Evolutionary conservation across 2,888 invertebrate genomes (phyloP).

Genomic region (Rhabditoides inermis): DNA sequence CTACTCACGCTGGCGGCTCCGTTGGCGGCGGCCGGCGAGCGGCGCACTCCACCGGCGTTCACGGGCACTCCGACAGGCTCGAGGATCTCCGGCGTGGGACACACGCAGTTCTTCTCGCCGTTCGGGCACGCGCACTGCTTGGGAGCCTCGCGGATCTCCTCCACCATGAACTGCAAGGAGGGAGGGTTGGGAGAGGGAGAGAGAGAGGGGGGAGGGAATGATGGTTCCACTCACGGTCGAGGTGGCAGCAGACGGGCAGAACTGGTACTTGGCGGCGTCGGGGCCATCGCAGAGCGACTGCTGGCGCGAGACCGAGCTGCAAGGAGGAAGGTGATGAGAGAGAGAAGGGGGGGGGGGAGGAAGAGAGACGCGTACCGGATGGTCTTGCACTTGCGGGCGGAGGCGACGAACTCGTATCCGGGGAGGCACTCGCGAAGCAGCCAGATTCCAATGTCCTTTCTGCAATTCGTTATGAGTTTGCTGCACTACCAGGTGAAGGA

Average conservation of each 20-base stretch:
- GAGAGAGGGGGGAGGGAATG: not conserved
- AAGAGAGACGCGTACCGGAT: too few species aligned
- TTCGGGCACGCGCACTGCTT: conserved; percentile 46
- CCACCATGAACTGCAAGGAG: conserved; percentile 35
- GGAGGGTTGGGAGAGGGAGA: not conserved
- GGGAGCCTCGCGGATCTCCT: conserved; percentile 43
- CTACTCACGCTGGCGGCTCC: not conserved
- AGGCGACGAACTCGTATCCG: conserved; percentile 48
- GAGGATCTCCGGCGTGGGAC: conserved; percentile 47
- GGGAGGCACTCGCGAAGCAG: conserved; percentile 45
- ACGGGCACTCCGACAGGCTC: conserved; percentile 36
- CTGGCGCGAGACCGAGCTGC: too few species aligned
- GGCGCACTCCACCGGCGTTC: conserved; percentile 24
- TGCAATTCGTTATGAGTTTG: conserved; percentile 24
- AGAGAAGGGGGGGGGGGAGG: too few species aligned
- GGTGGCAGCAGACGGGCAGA: conserved; percentile 32
- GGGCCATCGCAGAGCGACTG: conserved; percentile 41
- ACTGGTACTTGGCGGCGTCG: conserved; percentile 41
- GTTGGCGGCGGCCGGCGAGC: conserved; percentile 23
- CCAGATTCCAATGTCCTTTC: conserved; percentile 51
- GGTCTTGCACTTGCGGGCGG: conserved; percentile 44
- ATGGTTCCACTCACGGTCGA: not conserved
- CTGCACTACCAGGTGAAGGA: not conserved
- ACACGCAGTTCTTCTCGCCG: conserved; percentile 44
- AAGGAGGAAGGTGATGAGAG: too few species aligned